These are phyloP conservation scores for Remorina albescens DNA, from an alignment of 2,797 vertebrate genomes.

Conservation along the genomic window DNA sequence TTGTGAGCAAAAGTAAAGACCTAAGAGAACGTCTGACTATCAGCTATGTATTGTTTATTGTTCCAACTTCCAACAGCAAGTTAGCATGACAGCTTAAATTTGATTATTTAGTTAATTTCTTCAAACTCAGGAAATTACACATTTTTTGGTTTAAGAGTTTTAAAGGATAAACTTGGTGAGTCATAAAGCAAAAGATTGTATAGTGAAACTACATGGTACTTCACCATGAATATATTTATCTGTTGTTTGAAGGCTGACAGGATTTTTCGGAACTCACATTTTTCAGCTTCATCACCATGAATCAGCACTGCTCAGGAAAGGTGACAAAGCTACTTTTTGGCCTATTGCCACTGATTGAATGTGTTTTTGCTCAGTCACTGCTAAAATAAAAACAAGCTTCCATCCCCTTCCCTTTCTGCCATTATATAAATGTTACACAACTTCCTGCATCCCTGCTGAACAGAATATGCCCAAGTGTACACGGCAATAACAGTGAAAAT, in stretches of 20 bases:
- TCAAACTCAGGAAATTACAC: too few relatives aligned
- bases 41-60: neutral
- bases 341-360: neutral
- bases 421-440: neutral
- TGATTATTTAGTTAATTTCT: neutral
- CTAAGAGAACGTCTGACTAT: neutral
- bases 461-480: too few relatives aligned
- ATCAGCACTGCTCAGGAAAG: neutral
- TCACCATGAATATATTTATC: neutral
- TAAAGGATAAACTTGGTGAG: neutral
- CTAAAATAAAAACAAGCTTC: neutral
- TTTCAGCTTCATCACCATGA: neutral
- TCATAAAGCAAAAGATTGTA: neutral
- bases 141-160: neutral
- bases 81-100: neutral
- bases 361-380: neutral
- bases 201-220: neutral
- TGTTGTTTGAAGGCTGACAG: neutral
- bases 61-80: too few relatives aligned
- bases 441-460: neutral
- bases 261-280: neutral
- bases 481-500: too few relatives aligned
- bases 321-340: neutral
- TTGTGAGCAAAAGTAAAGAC: neutral
- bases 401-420: constrained; percentile 1